Conservation (phyloP, 2,888 invertebrate species). For the Sinopyrophorus schimmeli region DNA sequence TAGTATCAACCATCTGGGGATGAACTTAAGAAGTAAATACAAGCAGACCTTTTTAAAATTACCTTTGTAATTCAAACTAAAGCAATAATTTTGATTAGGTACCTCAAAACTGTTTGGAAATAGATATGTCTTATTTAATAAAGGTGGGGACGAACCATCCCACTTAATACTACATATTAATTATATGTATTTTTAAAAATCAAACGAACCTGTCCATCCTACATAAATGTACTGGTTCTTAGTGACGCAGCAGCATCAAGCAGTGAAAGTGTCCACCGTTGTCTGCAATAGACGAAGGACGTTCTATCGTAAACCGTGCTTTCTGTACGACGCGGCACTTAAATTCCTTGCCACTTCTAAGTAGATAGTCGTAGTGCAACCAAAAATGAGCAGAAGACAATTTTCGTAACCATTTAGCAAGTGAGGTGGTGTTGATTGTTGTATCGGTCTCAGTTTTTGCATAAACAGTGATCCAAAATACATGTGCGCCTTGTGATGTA, state of each 20-base stretch:
- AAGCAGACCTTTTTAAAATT: too few relatives aligned
- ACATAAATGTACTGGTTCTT: constrained; percentile 30
- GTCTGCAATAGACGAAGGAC: constrained; percentile 33
- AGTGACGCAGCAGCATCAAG: constrained; percentile 33
- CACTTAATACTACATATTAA: too few relatives aligned
- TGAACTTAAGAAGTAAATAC: too few relatives aligned
- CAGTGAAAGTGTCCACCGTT: constrained; percentile 40
- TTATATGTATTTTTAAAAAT: too few relatives aligned
- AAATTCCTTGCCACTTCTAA: constrained; percentile 36
- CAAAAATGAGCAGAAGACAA: constrained; percentile 38
- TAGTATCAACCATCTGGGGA: too few relatives aligned
- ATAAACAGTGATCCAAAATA: constrained; percentile 30
- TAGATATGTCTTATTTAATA: too few relatives aligned
- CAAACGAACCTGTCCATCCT: constrained; percentile 34
- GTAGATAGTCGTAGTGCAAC: constrained; percentile 26
- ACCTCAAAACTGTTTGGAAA: too few relatives aligned
- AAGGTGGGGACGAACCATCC: too few relatives aligned
- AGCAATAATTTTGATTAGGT: too few relatives aligned
- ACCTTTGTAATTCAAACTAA: too few relatives aligned
- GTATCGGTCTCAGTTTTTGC: constrained; percentile 25
- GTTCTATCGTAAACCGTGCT: constrained; percentile 36
- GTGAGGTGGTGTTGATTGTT: constrained; percentile 21
- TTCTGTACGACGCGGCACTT: constrained; percentile 28
- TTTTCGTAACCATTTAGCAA: constrained; percentile 32
- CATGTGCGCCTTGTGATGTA: constrained; percentile 40